phyloP scores from a whole-genome alignment of 2,797 vertebrate genomes.

The Sebastolobus alascanus region DNA sequence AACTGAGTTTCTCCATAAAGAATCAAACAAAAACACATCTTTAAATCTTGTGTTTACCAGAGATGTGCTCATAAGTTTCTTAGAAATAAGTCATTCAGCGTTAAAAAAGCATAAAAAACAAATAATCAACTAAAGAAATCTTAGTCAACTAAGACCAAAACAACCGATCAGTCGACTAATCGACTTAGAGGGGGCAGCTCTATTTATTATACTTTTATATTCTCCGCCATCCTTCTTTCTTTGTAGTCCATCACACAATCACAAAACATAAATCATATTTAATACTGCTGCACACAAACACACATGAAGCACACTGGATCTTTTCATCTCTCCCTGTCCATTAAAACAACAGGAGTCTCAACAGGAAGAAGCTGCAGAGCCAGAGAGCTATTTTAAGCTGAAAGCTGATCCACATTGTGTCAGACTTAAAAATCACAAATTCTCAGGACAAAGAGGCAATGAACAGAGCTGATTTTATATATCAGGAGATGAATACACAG shows the following conservation, averaged over 20 bases:
- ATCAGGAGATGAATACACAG: slow-evolving; percentile 2
- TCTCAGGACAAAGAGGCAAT: neutral
- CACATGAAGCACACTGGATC: neutral
- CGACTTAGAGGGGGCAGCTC: too few species aligned
- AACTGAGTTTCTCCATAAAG: too few species aligned
- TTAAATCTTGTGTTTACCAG: too few species aligned
- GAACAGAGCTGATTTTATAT: neutral
- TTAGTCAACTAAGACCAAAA: too few species aligned
- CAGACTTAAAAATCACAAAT: neutral
- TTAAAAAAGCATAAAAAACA: too few species aligned
- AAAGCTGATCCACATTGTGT: neutral
- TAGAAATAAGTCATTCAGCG: too few species aligned
- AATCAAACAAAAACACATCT: too few species aligned
- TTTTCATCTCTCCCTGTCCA: slow-evolving; percentile 3
- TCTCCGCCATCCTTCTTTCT: neutral
- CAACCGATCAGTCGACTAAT: too few species aligned
- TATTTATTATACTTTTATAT: neutral
- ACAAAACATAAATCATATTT: neutral
- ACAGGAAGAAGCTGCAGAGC: slow-evolving; percentile 12
- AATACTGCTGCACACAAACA: neutral
- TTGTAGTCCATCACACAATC: neutral
- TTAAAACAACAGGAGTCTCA: neutral
- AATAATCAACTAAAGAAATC: too few species aligned
- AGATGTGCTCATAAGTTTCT: too few species aligned
- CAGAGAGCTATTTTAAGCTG: slow-evolving; percentile 30